phyloP scores from a whole-genome alignment of 2,888 invertebrate genomes.

The Thymelicus sylvestris region DNA sequence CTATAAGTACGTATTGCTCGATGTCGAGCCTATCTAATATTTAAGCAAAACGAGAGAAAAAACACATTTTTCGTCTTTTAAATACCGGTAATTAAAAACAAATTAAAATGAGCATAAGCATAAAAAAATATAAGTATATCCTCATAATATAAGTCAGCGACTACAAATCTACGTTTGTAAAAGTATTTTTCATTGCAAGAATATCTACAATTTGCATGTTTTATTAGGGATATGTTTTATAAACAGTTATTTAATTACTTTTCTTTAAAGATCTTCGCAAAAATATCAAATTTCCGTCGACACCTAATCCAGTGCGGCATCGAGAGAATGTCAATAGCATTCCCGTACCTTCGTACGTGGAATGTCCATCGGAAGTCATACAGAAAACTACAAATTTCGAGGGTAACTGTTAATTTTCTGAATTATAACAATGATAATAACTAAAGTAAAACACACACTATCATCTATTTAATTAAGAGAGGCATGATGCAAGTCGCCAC shows the following conservation, averaged over 20 bases:
- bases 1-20: neutral
- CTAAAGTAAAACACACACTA: too few species aligned
- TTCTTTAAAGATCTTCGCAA: conserved; percentile 47
- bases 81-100: too few species aligned
- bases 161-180: too few species aligned
- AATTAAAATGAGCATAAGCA: too few species aligned
- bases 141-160: too few species aligned
- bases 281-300: conserved; percentile 48
- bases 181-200: too few species aligned
- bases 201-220: too few species aligned
- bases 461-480: too few species aligned
- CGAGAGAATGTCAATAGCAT: conserved; percentile 37
- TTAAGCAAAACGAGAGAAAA: neutral
- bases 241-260: conserved; percentile 13
- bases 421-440: neutral
- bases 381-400: conserved; percentile 74
- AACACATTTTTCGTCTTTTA: conserved; percentile 1
- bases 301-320: conserved; percentile 37
- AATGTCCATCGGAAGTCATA: conserved; percentile 66
- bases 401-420: conserved; percentile 46
- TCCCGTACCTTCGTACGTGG: conserved; percentile 57
- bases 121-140: too few species aligned
- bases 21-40: neutral
- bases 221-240: neutral
- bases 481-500: too few species aligned